Evolutionary conservation across 2,797 vertebrate species (phyloP).

Genomic region (Rhyacichthys aspro): DNA sequence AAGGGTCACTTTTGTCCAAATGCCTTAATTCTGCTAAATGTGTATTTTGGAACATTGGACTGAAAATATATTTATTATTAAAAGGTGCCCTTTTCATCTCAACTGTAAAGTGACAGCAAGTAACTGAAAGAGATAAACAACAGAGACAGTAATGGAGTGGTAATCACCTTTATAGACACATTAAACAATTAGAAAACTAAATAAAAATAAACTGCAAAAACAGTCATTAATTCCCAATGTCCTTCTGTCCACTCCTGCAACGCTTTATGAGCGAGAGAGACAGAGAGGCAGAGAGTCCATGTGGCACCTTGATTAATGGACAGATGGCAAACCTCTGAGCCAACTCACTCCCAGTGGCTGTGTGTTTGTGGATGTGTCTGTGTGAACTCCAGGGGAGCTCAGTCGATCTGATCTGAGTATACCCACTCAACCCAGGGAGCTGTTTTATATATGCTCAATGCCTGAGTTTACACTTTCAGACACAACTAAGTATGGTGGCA

Average conservation of each 20-base stretch:
- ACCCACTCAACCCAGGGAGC: slow-evolving; percentile 48
- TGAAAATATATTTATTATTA: slow-evolving; percentile 33
- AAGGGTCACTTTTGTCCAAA: slow-evolving; percentile 64
- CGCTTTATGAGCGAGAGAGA: slow-evolving; percentile 40
- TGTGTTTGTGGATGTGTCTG: slow-evolving; percentile 21
- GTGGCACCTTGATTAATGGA: slow-evolving; percentile 79
- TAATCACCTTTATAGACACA: slow-evolving; percentile 47
- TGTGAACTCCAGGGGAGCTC: slow-evolving; percentile 53
- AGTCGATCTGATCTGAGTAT: slow-evolving; percentile 53
- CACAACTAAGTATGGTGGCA: no score
- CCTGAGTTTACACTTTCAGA: no score
- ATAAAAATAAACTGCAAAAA: slow-evolving; percentile 49
- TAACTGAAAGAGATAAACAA: slow-evolving; percentile 9
- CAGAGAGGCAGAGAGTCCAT: slow-evolving; percentile 53
- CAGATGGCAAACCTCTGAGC: slow-evolving; percentile 76
- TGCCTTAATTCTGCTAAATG: slow-evolving; percentile 52
- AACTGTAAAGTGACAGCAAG: slow-evolving; percentile 5
- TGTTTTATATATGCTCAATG: slow-evolving; percentile 12
- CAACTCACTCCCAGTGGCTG: slow-evolving; percentile 52
- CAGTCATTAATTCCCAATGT: slow-evolving; percentile 42
- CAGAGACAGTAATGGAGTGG: slow-evolving; percentile 1
- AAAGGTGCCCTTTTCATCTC: slow-evolving; percentile 21
- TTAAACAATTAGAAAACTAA: slow-evolving; percentile 43
- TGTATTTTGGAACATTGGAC: slow-evolving; percentile 38
- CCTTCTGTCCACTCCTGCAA: slow-evolving; percentile 47